A percentile compares a stretch with the other conserved stretches of the same genome.
Conservation (phyloP, 2,888 invertebrate genomes). For the Petrophora chlorosata region DNA sequence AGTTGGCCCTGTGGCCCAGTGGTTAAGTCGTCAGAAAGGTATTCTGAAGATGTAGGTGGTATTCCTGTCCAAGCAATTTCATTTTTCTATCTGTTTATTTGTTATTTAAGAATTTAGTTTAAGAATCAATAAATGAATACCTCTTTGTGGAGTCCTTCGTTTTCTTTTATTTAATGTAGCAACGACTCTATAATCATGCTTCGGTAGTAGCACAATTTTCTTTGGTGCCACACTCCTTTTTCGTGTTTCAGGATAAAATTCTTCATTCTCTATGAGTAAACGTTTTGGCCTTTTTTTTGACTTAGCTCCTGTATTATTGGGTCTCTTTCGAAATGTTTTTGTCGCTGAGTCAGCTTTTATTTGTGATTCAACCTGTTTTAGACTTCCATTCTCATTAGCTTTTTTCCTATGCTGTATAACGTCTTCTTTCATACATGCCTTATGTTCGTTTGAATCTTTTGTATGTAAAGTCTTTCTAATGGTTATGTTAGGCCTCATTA, state of each 20-base stretch:
- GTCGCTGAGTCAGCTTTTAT: too few relatives aligned
- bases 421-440: too few relatives aligned
- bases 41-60: too few relatives aligned
- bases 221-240: constrained; percentile 47
- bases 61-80: too few relatives aligned
- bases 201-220: constrained; percentile 56
- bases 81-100: too few relatives aligned
- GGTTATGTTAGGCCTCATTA: not conserved
- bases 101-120: too few relatives aligned
- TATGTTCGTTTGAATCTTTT: not conserved
- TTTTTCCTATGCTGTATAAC: too few relatives aligned
- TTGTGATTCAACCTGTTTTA: too few relatives aligned
- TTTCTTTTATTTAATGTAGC: constrained; percentile 62
- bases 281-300: constrained; percentile 29
- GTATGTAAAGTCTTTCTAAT: constrained; percentile 4
- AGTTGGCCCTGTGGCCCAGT: too few relatives aligned
- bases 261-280: constrained; percentile 33
- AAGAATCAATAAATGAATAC: constrained; percentile 32
- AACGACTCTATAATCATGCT: constrained; percentile 52
- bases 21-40: too few relatives aligned
- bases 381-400: too few relatives aligned
- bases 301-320: not conserved
- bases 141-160: constrained; percentile 50
- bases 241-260: constrained; percentile 57
- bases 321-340: not conserved